Evolutionary conservation across 1,140 invertebrate species (phyloP).

Genomic region (Homarus americanus): DNA sequence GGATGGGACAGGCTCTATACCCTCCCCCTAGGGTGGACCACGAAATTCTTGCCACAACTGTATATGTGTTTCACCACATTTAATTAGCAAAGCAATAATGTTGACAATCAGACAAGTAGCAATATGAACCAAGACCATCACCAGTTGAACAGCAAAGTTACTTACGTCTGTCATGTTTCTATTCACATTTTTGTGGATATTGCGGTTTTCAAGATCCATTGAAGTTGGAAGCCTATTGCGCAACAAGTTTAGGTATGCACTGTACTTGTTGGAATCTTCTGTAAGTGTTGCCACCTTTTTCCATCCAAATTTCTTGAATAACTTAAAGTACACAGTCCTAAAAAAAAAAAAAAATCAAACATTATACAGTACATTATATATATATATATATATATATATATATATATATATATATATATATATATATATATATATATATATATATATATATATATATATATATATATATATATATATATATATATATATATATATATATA

Average conservation of each 20-base stretch:
- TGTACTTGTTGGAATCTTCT: constrained; percentile 89
- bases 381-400: not conserved
- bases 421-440: too few species aligned
- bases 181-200: constrained; percentile 81
- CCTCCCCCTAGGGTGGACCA: too few species aligned
- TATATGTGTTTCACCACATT: too few species aligned
- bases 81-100: too few species aligned
- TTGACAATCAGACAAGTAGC: too few species aligned
- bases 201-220: constrained; percentile 86
- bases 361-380: not conserved
- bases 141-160: constrained; percentile 1
- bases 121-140: too few species aligned
- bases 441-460: too few species aligned
- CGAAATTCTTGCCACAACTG: too few species aligned
- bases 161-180: constrained; percentile 80
- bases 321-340: constrained; percentile 84
- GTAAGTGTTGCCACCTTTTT: constrained; percentile 85
- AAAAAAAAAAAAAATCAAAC: constrained; percentile 31
- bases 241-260: constrained; percentile 88
- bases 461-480: too few species aligned
- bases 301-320: constrained; percentile 85
- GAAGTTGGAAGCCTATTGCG: constrained; percentile 82
- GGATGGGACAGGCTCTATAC: too few species aligned
- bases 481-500: too few species aligned
- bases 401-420: too few species aligned